Base-by-base conservation (phyloP, 1,140 invertebrate species). In the Sogatella furcifera region DNA sequence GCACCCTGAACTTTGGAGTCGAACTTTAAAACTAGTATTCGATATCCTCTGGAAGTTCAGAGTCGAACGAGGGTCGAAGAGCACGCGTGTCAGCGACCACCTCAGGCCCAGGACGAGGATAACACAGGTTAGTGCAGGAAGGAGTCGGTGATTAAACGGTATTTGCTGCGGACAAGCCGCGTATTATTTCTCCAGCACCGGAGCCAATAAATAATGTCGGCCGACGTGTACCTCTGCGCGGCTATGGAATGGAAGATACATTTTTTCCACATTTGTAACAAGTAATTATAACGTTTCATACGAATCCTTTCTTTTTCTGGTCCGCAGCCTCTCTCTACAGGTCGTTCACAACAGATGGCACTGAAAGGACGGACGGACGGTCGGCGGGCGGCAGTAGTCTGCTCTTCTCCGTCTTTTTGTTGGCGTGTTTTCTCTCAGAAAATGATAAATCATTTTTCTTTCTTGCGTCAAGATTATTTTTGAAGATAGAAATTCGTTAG, bases 401-500 rank as follows among this genome's bases (percentile, higher is more conserved):
- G 5, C 34, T 38, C 34, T 38, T 38, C 34, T 38, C 34, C 34
- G 34, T 49, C 46, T 49, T 56, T 56, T 56, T 41, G 55, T 56
- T 28, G 55, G 55, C 24, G 41, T 56, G 55, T 56, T 56, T 56
- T 62, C 54, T 62, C 55, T 62, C 60, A 46, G 52, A 57, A 57
- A 57, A 62, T 62, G 60, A 62, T 62, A 62, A 62, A 62, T 62
- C 60, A 56, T 62, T 57, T 57, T 52, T 56, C 55, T 34, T 56
- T 56, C 55, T 56, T 34, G 38, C 44, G 46, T 49, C 55, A 44
- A 57, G 60, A 57, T 57, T 49, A 56, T 53, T 44, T 62, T 62
- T 34, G 34, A 46, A 62, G 60, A 62, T 62, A 62, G 55, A 62
- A 62, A 57, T 62, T 62, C 60, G 60, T 62, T 62, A 62, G 60